Base-by-base conservation (phyloP, 2,797 vertebrate genomes). In the Heliangelus exortis region DNA sequence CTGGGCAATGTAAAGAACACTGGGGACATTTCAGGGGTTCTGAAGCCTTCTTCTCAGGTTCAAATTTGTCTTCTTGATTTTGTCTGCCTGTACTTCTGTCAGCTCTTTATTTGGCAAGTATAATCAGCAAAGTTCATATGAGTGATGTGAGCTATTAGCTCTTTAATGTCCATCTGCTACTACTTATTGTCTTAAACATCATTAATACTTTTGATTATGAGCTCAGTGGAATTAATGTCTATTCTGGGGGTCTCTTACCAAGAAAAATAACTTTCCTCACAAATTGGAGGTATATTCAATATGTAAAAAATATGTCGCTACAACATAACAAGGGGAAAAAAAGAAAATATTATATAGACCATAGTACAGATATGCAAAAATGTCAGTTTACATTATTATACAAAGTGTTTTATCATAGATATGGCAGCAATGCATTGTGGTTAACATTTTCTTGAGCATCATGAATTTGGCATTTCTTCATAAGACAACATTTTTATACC, bases 181-280 rank as follows among this genome's bases (percentile, higher is more conserved):
- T 74, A 55, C 21, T 93, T 69, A 69, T 41, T 43, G 33, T 67
- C 57, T 90, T 85, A 93, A 87, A 63, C 71, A 54, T 54, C 33
- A 84, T 77, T 87, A 96, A 82, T 79, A 73, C 21, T 85, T 78
- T 41, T 55, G 55, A 57, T 88, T 51, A 74, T 84, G 63, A 90
- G 11, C n/a, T 79, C 55, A 61, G 18, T 20, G 4, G 73, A 94
- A 94, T 89, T 63, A 66, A 90, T 90, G 87, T 78, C 21, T 92
- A 88, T 73, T 88, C 74, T 58, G n/a, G 76, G 55, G 43, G 18
- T 67, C 65, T 61, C 89, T 59, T 84, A 14, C 15, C 66, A 76
- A 58, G 8, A 65, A 72, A 90, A 88, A 78, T 36, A 76, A 71
- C 36, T 83, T 5, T 58, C 14, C 28, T 92, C 31, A 53, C 22